These are phyloP conservation scores for Automeris io DNA, from an alignment of 2,888 invertebrate genomes.

Conservation along the genomic window DNA sequence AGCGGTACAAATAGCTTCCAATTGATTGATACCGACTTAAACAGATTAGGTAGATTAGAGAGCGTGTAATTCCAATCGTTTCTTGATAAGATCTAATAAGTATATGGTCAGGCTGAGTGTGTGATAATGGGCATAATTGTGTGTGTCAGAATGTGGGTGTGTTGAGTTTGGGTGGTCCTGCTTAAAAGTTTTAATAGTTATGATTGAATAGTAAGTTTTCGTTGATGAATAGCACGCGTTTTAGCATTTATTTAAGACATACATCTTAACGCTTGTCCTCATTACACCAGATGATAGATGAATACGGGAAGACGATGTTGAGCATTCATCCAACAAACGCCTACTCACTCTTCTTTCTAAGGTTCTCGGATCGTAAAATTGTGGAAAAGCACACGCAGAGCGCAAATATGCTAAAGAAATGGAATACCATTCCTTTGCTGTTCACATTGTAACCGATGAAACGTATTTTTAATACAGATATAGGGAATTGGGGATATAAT, in stretches of 20 bases:
- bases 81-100: conserved; percentile 27
- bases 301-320: too few species aligned
- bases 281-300: too few species aligned
- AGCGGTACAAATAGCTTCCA: conserved; percentile 30
- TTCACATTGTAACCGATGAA: too few species aligned
- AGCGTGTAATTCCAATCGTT: conserved; percentile 44
- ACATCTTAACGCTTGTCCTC: too few species aligned
- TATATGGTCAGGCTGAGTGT: conserved; percentile 5
- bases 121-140: conserved; percentile 11
- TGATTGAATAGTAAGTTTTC: background rate
- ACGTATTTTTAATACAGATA: too few species aligned
- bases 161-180: conserved; percentile 17
- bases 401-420: conserved; percentile 7
- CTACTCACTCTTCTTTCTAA: too few species aligned
- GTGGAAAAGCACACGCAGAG: too few species aligned
- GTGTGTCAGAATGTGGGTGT: conserved; percentile 5
- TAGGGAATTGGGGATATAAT: too few species aligned
- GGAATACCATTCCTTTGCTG: too few species aligned
- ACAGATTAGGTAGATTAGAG: conserved; percentile 42
- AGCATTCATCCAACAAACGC: too few species aligned
- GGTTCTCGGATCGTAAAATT: too few species aligned
- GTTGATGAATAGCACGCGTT: background rate
- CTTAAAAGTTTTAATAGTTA: background rate
- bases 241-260: background rate
- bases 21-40: conserved; percentile 48